phyloP scores from a whole-genome alignment of 1,140 invertebrate species.

The Ceratosolen solmsi region DNA sequence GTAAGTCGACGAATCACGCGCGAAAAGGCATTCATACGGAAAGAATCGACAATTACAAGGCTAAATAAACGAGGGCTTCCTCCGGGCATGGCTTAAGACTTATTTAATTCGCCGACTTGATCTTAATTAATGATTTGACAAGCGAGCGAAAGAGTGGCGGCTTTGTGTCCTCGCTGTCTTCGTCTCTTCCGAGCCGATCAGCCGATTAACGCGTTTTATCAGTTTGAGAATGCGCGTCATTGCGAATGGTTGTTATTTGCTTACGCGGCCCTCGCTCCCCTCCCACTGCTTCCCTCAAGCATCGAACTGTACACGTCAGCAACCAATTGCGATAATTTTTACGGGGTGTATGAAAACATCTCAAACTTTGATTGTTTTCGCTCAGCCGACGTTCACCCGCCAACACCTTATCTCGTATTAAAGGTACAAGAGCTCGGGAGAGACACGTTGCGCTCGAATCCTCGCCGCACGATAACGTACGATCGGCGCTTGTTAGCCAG shows the following conservation, averaged over 20 bases:
- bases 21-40: constrained; percentile 25
- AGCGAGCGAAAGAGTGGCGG: neutral
- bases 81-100: constrained; percentile 15
- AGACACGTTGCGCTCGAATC: neutral
- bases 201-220: constrained; percentile 27
- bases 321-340: neutral
- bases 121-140: constrained; percentile 51
- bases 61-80: constrained; percentile 32
- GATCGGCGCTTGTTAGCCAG: neutral
- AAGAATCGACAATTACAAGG: constrained; percentile 38
- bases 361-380: neutral
- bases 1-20: constrained; percentile 43
- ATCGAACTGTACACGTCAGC: neutral
- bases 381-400: neutral
- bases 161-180: neutral
- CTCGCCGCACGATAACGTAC: neutral
- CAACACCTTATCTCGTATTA: neutral
- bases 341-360: neutral
- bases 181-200: neutral
- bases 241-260: constrained; percentile 29
- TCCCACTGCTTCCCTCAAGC: neutral
- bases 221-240: constrained; percentile 19
- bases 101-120: constrained; percentile 47
- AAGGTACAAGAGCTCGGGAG: neutral
- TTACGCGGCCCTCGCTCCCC: neutral